Base-by-base conservation (phyloP, 64 coral and sea anemone species). In the Hydrozoanthus tunicans region DNA sequence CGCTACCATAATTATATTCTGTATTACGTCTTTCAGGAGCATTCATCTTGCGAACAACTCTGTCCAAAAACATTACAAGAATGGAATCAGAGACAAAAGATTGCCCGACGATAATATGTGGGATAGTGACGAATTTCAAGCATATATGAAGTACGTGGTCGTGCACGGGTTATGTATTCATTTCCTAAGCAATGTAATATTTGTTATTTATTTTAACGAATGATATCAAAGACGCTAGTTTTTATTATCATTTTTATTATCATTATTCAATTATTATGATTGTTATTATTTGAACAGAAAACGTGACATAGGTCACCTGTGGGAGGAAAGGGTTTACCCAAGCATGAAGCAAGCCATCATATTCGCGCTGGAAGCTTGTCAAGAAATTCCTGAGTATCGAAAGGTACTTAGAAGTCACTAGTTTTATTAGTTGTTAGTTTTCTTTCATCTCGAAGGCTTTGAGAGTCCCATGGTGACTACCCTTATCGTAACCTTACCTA, bases 1-100 rank as follows among this genome's bases (percentile, higher is more conserved):
- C 70, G 6, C 43, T 23, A 7, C 12, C 4, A 26, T 5, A 4
- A 71, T 1, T 3, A 27, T 8, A 9, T 73, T 17, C 78, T 10
- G 51, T 57, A n/a, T 78, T 11, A 53, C 17, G 0, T 64, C 63
- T 53, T 91, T 5, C 54, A 98, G 96, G 90, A 93, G 96, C 89
- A 95, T 98, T 15, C 96, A 98, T 58, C 67, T 98, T 26, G 96
- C 96, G 0, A 98, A 98, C 84, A 98, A 98, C 56, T 98, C 96
- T 1, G 92, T 98, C 53, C 96, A 98, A 59, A 98, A 98, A 74
- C 89, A 98, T 85, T 98, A 82, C 78, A 84, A 95, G 57, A 98
- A 98, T 86, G 93, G 93, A 20, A 77, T 95, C 56, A 83, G 96
- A 20, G 96, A 98, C 72, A 95, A 98, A 56, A 77, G 96, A 11